Percentiles rank a stretch among this genome's conserved stretches.
Evolutionary conservation across 2,797 vertebrate genomes (phyloP).

Genomic region (Malurus splendens): DNA sequence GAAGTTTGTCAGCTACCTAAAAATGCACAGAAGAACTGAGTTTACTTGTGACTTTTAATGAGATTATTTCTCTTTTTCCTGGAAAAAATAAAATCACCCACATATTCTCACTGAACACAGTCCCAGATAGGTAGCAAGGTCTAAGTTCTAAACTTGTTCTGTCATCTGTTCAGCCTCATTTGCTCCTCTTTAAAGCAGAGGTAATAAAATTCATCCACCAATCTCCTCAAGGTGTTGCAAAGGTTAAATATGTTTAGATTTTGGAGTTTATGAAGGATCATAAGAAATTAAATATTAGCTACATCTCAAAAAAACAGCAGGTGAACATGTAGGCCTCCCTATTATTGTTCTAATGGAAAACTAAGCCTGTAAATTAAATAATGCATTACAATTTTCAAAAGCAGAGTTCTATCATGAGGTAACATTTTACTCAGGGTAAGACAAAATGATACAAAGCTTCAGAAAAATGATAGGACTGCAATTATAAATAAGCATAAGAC

Average conservation of each 20-base stretch:
- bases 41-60: not conserved
- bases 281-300: not conserved
- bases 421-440: not conserved
- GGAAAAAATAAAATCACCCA: not conserved
- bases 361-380: not conserved
- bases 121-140: not conserved
- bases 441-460: not conserved
- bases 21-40: not conserved
- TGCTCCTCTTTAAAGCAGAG: not conserved
- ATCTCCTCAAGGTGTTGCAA: not conserved
- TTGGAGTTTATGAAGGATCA: not conserved
- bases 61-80: not conserved
- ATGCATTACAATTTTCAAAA: not conserved
- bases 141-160: not conserved
- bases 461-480: not conserved
- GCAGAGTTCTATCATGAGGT: not conserved
- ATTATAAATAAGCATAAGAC: not conserved
- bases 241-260: not conserved
- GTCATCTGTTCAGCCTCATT: not conserved
- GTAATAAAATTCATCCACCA: not conserved
- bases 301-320: not conserved
- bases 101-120: not conserved
- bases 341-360: not conserved
- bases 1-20: not conserved
- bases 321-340: not conserved